These are phyloP conservation scores for Lasiommata megera DNA, from an alignment of 2,888 invertebrate species.

Conservation along the genomic window DNA sequence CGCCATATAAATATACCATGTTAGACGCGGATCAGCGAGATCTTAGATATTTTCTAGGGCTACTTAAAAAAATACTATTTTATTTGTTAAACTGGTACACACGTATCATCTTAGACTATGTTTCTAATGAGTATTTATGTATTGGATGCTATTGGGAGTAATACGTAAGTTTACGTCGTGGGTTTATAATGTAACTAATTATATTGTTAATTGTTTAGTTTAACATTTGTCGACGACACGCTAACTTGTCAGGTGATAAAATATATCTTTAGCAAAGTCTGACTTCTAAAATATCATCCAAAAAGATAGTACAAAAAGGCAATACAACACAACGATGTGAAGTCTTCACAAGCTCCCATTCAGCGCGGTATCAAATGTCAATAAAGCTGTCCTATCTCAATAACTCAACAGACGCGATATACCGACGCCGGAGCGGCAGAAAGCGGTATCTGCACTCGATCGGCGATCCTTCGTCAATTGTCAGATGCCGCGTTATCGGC, in stretches of 20 bases:
- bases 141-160: too few species aligned
- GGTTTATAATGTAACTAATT: too few species aligned
- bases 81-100: too few species aligned
- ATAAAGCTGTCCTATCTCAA: slow-evolving; percentile 14
- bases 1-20: too few species aligned
- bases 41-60: too few species aligned
- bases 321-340: neutral
- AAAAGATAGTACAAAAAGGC: neutral
- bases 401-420: slow-evolving; percentile 12
- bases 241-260: neutral
- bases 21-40: too few species aligned
- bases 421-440: slow-evolving; percentile 20
- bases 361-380: slow-evolving; percentile 9
- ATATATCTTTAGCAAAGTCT: neutral
- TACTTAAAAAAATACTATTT: too few species aligned
- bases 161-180: too few species aligned
- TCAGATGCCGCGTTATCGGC: slow-evolving; percentile 59
- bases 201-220: too few species aligned
- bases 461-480: slow-evolving; percentile 66
- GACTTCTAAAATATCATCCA: neutral
- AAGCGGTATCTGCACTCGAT: slow-evolving; percentile 32
- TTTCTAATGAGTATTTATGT: too few species aligned
- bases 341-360: slow-evolving; percentile 7
- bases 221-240: neutral
- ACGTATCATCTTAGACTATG: too few species aligned